Evolutionary conservation across 2,113 vertebrate species (phyloP).

Genomic region (Aspiorhynchus laticeps): DNA sequence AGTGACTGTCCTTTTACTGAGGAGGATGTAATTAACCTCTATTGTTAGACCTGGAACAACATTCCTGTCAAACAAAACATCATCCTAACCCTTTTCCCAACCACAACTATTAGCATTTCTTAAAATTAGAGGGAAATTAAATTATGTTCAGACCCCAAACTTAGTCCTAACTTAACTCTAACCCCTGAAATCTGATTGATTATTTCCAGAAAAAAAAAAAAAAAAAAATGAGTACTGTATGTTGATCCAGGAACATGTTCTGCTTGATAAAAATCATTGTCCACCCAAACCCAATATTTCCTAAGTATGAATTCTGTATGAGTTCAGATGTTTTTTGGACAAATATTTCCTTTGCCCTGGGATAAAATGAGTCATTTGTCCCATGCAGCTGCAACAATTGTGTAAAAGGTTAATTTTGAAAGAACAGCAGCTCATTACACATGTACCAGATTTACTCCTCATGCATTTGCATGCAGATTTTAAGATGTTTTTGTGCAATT

Average conservation of each 20-base stretch:
- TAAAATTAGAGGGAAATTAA: neutral
- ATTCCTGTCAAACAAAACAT: neutral
- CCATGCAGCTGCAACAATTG: neutral
- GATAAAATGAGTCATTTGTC: neutral
- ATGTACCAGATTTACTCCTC: neutral
- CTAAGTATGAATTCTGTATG: neutral
- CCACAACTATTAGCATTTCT: neutral
- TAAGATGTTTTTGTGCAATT: neutral
- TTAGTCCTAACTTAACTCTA: neutral
- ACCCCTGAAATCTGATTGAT: neutral
- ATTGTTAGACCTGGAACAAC: neutral
- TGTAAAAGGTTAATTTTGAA: neutral
- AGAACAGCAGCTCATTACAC: neutral
- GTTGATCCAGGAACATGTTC: neutral
- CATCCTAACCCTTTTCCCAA: neutral
- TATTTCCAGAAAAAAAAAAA: neutral
- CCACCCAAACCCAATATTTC: neutral
- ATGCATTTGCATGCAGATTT: constrained; percentile 2
- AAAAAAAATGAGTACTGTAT: too few species aligned
- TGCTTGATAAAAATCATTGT: neutral
- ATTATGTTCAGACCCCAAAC: neutral
- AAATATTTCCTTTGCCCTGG: neutral
- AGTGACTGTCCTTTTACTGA: neutral
- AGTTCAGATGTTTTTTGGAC: neutral
- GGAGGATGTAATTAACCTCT: neutral